A percentile compares a stretch with the other conserved stretches of the same genome.
phyloP scores from a whole-genome alignment of 2,888 invertebrate genomes.

The Nasonovia ribisnigri region DNA sequence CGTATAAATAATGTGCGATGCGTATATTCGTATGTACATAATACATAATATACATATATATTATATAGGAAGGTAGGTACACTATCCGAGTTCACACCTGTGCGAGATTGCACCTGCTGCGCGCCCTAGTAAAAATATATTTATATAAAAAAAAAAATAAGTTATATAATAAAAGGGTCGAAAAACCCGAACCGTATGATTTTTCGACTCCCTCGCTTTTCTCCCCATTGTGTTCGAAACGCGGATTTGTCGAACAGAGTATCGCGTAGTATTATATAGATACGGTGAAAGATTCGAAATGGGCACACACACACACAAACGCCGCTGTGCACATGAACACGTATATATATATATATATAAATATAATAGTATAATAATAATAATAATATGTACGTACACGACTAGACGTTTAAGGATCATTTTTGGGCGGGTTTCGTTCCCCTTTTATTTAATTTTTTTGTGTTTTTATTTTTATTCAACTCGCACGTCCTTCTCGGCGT shows the following conservation, averaged over 20 bases:
- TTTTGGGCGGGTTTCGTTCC: constrained; percentile 41
- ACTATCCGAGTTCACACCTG: constrained; percentile 58
- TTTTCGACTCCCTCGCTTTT: constrained; percentile 63
- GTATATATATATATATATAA: background rate
- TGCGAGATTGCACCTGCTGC: constrained; percentile 56
- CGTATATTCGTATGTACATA: background rate
- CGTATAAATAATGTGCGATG: background rate
- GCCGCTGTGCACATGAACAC: background rate
- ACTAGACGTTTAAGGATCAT: constrained; percentile 60
- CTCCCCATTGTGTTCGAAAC: constrained; percentile 46
- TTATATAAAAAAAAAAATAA: constrained; percentile 23
- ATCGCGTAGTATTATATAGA: background rate
- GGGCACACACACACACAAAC: background rate
- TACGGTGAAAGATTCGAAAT: background rate
- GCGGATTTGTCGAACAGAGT: constrained; percentile 54
- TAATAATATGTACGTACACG: background rate
- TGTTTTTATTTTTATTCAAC: constrained; percentile 31
- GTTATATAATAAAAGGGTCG: constrained; percentile 59
- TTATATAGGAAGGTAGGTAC: background rate
- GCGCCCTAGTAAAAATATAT: constrained; percentile 47
- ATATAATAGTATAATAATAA: background rate
- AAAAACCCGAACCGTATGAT: constrained; percentile 64
- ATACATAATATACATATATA: background rate
- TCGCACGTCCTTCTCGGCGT: background rate
- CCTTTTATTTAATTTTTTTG: constrained; percentile 31